Evolutionary conservation across 2,113 vertebrate genomes (phyloP), one percentile per base, ranked within the genome.

Genomic region (Lutjanus erythropterus): DNA sequence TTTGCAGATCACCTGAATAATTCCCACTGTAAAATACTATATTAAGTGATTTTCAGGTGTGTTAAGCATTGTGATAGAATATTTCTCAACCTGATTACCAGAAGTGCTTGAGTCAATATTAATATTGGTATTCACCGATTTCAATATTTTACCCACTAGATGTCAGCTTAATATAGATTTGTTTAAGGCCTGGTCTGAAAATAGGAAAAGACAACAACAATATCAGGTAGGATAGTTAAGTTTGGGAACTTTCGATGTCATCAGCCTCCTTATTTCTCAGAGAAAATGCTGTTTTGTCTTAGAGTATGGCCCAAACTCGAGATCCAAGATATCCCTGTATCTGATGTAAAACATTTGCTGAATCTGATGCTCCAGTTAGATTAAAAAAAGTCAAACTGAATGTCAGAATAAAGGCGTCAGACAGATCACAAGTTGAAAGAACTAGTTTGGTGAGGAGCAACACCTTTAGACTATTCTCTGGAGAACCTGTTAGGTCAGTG

Each of bases 401-500:
- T 75, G 59, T 64, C 31, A 67, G 21, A 10, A 31, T 5, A 31
- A 69, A 79, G 67, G 76, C 2, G 31, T 76, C 79, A 83, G 31
- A 68, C 35, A 42, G 66, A 74, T 86, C 59, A 74, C 16, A 66
- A 80, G 80, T 61, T 71, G 64, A 61, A 80, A 71, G 35, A 93
- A 93, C 92, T 75, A 62, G 89, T 93, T 86, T 86, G 76, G 89
- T 86, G 69, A 80, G 90, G 71, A 85, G 31, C 50, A 77, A 71
- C 75, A 80, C 83, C 85, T 86, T 66, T 52, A n/a, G 49, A 65
- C 42, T 87, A 78, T 72, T 81, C 78, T 85, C 35, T 16, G 12
- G 27, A 80, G 69, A 93, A 94, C 93, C 88, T 73, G 92, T 94
- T 87, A 6, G 50, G 80, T 77, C 46, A 47, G 90, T 91, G 82